phyloP scores from a whole-genome alignment of 2,888 invertebrate genomes.

The Cactoblastis cactorum region DNA sequence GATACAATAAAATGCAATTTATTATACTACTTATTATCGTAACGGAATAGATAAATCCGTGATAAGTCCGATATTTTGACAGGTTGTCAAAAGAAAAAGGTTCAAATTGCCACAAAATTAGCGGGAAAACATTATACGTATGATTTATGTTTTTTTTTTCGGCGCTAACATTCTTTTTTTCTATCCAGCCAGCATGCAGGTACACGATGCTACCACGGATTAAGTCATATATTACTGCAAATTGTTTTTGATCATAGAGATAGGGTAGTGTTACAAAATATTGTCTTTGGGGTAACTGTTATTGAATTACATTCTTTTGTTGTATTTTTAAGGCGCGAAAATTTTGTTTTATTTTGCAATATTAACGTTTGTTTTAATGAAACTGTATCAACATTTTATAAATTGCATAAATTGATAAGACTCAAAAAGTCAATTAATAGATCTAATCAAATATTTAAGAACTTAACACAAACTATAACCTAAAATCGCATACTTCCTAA shows the following conservation, averaged over 20 bases:
- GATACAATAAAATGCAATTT: neutral
- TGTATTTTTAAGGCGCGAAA: slow-evolving; percentile 3
- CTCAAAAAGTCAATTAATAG: too few relatives aligned
- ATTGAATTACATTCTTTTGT: neutral
- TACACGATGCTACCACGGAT: slow-evolving; percentile 30
- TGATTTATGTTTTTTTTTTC: slow-evolving; percentile 43
- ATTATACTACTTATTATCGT: neutral
- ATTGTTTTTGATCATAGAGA: slow-evolving; percentile 62
- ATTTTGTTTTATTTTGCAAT: neutral
- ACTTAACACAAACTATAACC: too few relatives aligned
- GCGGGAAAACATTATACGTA: slow-evolving; percentile 31
- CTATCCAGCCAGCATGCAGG: slow-evolving; percentile 17
- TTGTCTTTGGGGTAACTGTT: neutral
- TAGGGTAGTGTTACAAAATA: slow-evolving; percentile 36
- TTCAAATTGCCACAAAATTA: slow-evolving; percentile 52
- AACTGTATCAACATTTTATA: neutral
- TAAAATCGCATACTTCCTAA: too few relatives aligned
- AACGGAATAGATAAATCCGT: slow-evolving; percentile 4
- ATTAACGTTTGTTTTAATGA: neutral
- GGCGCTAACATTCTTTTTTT: slow-evolving; percentile 33
- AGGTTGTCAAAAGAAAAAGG: slow-evolving; percentile 28
- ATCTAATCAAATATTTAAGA: too few relatives aligned
- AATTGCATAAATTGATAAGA: too few relatives aligned
- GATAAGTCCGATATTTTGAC: slow-evolving; percentile 7
- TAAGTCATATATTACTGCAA: slow-evolving; percentile 75